phyloP scores from a whole-genome alignment of 2,113 vertebrate species.

The Burhinus bistriatus region DNA sequence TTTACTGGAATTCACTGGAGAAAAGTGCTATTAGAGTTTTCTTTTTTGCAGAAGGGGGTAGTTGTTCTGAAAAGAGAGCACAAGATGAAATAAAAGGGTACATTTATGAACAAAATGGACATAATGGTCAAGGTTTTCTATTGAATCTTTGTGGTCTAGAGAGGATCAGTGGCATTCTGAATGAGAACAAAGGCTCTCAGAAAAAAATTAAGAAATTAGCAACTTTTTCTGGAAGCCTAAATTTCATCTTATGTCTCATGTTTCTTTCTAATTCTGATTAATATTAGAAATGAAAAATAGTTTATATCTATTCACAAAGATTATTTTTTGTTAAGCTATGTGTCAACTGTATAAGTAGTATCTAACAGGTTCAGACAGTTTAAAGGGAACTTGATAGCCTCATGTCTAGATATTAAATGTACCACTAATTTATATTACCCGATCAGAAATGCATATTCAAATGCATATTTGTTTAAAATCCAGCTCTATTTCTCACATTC shows the following conservation, averaged over 20 bases:
- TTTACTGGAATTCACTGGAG: slow-evolving; percentile 5
- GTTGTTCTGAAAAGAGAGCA: slow-evolving; percentile 4
- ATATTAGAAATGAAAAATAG: not conserved
- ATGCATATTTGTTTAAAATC: not conserved
- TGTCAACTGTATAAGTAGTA: not conserved
- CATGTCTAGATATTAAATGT: not conserved
- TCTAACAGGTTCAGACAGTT: not conserved
- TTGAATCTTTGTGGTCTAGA: not conserved
- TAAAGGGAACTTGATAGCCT: not conserved
- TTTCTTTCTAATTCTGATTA: not conserved
- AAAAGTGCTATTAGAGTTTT: slow-evolving; percentile 2
- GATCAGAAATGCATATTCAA: not conserved
- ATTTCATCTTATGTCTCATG: not conserved
- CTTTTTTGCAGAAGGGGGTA: not conserved
- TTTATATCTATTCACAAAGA: not conserved
- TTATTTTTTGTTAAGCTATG: not conserved
- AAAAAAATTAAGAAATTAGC: not conserved
- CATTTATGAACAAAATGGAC: slow-evolving; percentile 22
- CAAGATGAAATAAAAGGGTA: not conserved
- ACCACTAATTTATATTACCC: not conserved
- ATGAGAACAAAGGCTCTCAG: not conserved
- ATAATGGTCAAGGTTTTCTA: not conserved
- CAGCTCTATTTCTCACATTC: too few species aligned
- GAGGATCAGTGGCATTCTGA: not conserved
- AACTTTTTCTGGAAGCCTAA: not conserved